Evolutionary conservation across 1,140 invertebrate genomes (phyloP).

Genomic region (Bilobella aurantiaca): DNA sequence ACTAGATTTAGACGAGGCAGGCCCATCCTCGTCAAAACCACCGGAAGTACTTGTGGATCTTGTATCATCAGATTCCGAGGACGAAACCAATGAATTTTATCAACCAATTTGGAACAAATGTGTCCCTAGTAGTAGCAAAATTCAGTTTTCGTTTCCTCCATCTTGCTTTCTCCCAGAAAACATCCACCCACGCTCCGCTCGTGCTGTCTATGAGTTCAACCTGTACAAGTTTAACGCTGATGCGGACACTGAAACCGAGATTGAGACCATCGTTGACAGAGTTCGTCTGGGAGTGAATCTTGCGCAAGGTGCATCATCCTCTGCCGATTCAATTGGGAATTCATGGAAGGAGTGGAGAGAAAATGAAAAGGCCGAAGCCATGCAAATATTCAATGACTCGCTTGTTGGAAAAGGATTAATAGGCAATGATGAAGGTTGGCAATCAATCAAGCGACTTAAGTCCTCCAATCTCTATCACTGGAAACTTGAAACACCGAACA

Average conservation of each 20-base stretch:
- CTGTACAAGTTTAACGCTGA: not conserved
- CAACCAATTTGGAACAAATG: not conserved
- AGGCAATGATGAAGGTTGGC: not conserved
- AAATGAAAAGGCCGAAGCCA: not conserved
- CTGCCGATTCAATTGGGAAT: not conserved
- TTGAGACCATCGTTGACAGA: not conserved
- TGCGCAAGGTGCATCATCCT: not conserved
- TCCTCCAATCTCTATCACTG: too few relatives aligned
- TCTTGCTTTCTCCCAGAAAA: not conserved
- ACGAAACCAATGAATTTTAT: not conserved
- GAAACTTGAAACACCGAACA: too few relatives aligned
- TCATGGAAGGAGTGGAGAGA: constrained; percentile 4
- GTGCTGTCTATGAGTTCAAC: not conserved
- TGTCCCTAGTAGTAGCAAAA: not conserved
- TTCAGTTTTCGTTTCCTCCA: not conserved
- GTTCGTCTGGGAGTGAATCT: not conserved
- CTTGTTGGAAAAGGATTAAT: not conserved
- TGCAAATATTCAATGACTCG: not conserved
- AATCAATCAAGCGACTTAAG: too few relatives aligned
- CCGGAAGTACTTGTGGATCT: not conserved
- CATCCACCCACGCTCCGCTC: not conserved
- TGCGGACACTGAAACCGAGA: not conserved
- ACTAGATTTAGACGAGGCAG: not conserved
- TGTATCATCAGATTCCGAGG: not conserved
- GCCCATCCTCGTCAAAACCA: not conserved